A percentile compares a stretch with the other conserved stretches of the same genome.
Conservation (phyloP, 2,888 invertebrate genomes). For the Sclerodermus sp. region DNA sequence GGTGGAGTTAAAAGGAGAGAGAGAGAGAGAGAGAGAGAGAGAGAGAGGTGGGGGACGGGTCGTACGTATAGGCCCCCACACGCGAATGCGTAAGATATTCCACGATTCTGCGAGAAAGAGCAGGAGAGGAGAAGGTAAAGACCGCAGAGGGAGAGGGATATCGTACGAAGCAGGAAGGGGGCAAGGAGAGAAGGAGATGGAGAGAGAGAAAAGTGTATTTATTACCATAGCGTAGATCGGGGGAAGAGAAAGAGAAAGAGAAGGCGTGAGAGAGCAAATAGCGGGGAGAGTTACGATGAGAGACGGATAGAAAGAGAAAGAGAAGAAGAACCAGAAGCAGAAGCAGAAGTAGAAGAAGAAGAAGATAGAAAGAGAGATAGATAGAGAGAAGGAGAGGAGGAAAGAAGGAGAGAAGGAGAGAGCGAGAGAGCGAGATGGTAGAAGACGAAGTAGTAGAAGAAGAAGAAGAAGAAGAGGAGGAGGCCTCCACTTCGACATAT, state of each 20-base stretch:
- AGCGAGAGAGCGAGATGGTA: conserved; percentile 17
- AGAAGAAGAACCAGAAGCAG: conserved; percentile 18
- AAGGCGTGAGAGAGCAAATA: not conserved
- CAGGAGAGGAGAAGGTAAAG: conserved; percentile 1
- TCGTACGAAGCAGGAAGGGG: conserved; percentile 1
- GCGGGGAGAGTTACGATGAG: conserved; percentile 21
- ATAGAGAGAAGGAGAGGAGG: conserved; percentile 16
- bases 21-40: conserved; percentile 7
- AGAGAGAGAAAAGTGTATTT: conserved; percentile 18
- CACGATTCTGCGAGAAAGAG: conserved; percentile 1
- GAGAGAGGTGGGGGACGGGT: not conserved
- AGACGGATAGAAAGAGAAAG: conserved; percentile 10
- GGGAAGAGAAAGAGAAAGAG: not conserved
- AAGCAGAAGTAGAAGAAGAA: conserved; percentile 12
- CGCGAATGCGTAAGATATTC: conserved; percentile 31
- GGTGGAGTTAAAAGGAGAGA: conserved; percentile 1
- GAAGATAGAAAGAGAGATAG: conserved; percentile 2
- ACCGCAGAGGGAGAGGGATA: not conserved
- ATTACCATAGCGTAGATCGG: not conserved
- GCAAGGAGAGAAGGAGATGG: conserved; percentile 14
- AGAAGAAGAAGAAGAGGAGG: conserved; percentile 38
- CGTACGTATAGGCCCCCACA: conserved; percentile 10
- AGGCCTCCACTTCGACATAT: conserved; percentile 50
- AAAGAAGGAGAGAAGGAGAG: conserved; percentile 14
- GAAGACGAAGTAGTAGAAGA: conserved; percentile 17